phyloP scores from a whole-genome alignment of 2,113 vertebrate species.

The Lasiurus borealis region DNA sequence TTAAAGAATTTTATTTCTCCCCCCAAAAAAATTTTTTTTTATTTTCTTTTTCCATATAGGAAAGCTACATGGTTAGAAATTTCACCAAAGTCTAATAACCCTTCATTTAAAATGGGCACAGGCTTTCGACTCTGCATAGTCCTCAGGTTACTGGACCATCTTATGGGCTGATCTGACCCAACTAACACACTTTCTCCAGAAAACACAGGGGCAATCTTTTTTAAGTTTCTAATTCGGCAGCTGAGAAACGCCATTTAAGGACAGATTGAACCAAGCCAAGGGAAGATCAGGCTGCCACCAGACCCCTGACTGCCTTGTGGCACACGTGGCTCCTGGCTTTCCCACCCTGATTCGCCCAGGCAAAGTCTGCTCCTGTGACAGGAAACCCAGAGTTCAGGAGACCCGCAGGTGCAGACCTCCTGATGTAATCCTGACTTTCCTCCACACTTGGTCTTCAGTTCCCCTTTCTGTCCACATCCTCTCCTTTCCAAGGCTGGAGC shows the following conservation, averaged over 20 bases:
- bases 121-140: background rate
- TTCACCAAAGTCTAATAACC: background rate
- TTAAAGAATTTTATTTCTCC: background rate
- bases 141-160: background rate
- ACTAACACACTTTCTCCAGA: background rate
- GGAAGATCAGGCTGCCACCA: background rate
- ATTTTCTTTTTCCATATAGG: background rate
- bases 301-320: background rate
- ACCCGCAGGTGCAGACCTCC: background rate
- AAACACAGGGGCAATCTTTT: background rate
- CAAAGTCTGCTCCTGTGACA: background rate
- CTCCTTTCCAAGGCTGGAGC: background rate
- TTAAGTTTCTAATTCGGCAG: background rate
- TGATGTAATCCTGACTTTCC: background rate
- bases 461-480: background rate
- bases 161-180: background rate
- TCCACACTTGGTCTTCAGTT: background rate
- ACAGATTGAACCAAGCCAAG: background rate
- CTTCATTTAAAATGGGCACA: background rate
- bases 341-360: background rate
- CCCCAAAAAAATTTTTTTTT: too few relatives aligned
- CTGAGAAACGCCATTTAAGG: background rate
- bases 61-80: background rate
- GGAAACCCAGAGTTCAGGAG: background rate
- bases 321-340: background rate